Conservation (phyloP, 2,113 vertebrate genomes). For the Origma solitaria region DNA sequence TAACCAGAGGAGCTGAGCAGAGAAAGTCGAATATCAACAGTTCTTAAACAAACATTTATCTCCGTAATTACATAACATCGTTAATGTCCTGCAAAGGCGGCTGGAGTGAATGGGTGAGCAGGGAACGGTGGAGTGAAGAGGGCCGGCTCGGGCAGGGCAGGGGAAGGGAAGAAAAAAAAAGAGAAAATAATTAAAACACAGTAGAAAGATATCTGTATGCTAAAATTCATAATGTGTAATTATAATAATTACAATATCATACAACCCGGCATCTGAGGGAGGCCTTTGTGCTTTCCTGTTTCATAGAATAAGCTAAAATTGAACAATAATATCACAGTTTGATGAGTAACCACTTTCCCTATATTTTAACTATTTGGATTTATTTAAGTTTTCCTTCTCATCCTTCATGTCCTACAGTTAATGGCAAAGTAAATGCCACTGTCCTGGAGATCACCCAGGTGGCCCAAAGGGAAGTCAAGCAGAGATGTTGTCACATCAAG, state of each 20-base stretch:
- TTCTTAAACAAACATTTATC: slow-evolving; percentile 84
- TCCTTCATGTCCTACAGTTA: neutral
- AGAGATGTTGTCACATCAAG: slow-evolving; percentile 45
- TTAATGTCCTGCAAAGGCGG: slow-evolving; percentile 74
- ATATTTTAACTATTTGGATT: slow-evolving; percentile 20
- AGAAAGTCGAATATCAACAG: slow-evolving; percentile 72
- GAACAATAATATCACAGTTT: slow-evolving; percentile 73
- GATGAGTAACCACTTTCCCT: slow-evolving; percentile 6
- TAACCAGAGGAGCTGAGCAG: slow-evolving; percentile 29
- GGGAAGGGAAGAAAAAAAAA: neutral
- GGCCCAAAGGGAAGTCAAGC: neutral
- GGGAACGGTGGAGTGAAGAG: neutral
- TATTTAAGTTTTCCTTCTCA: neutral
- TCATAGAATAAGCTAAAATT: slow-evolving; percentile 68
- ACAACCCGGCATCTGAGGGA: slow-evolving; percentile 84
- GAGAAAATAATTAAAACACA: slow-evolving; percentile 79
- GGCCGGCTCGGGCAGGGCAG: neutral
- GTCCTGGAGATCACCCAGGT: neutral
- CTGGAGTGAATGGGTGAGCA: slow-evolving; percentile 2
- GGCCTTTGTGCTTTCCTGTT: slow-evolving; percentile 88
- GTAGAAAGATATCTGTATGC: slow-evolving; percentile 89
- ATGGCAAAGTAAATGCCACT: slow-evolving; percentile 30
- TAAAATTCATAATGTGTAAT: slow-evolving; percentile 90
- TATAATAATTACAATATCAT: slow-evolving; percentile 90
- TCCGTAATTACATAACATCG: slow-evolving; percentile 83